Percentiles rank a stretch among this genome's conserved stretches.
Conservation (phyloP, 2,888 invertebrate genomes). For the Drosophila helvetica region DNA sequence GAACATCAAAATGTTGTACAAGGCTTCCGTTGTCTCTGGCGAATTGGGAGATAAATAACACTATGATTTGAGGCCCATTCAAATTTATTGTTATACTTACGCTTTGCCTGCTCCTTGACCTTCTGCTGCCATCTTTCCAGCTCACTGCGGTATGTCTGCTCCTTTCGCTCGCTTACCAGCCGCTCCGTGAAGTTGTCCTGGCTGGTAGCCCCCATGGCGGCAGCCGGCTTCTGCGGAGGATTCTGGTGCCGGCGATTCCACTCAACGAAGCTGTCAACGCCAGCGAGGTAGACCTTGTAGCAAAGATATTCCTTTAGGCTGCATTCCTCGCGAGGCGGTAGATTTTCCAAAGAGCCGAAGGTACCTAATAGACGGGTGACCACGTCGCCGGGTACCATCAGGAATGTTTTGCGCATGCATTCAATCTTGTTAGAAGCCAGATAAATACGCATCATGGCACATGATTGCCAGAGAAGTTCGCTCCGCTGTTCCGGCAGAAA, state of each 20-base stretch:
- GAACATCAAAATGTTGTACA: constrained; percentile 94
- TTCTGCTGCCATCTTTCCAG: constrained; percentile 90
- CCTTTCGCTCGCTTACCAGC: constrained; percentile 93
- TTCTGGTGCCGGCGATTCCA: constrained; percentile 94
- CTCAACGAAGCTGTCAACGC: constrained; percentile 93
- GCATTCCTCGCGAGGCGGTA: constrained; percentile 85
- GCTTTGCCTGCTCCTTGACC: constrained; percentile 88
- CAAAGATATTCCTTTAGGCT: constrained; percentile 92
- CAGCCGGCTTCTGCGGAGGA: constrained; percentile 88
- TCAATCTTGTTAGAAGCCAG: constrained; percentile 92
- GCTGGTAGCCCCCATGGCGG: constrained; percentile 84
- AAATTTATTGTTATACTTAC: constrained; percentile 79
- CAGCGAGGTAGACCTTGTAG: constrained; percentile 93
- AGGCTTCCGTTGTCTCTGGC: constrained; percentile 89
- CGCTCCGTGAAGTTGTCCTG: constrained; percentile 91
- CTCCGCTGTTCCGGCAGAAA: constrained; percentile 90
- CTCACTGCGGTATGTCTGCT: constrained; percentile 91
- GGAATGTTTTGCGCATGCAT: constrained; percentile 91
- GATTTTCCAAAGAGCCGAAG: constrained; percentile 84
- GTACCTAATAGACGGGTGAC: constrained; percentile 85
- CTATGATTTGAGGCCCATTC: no score
- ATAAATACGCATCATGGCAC: constrained; percentile 93
- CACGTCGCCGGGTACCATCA: constrained; percentile 88
- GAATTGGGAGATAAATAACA: background rate
- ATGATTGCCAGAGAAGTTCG: constrained; percentile 94